A percentile compares a stretch with the other conserved stretches of the same genome.
Conservation (phyloP, 1,140 invertebrate genomes). For the Akabosia matsudoensis region DNA sequence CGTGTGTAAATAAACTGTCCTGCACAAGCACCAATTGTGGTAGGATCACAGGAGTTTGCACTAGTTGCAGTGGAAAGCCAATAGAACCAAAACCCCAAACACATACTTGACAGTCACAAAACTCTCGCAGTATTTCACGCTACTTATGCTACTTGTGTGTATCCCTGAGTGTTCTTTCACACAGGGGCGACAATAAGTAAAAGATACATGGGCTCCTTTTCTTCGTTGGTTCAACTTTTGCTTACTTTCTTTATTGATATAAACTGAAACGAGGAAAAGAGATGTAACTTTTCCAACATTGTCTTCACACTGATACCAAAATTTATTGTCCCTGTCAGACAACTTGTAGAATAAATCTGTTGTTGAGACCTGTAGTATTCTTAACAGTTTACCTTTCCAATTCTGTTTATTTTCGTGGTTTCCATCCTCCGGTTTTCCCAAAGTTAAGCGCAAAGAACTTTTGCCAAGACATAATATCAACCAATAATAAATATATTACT, state of each 20-base stretch:
- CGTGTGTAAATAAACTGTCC: neutral
- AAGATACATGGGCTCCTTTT: too few relatives aligned
- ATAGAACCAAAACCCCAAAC: neutral
- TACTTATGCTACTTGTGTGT: neutral
- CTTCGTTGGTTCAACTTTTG: too few relatives aligned
- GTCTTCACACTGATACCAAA: neutral
- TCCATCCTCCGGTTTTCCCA: too few relatives aligned
- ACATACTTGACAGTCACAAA: neutral
- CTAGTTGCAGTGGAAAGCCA: too few relatives aligned
- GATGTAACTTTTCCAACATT: neutral
- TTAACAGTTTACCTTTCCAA: neutral
- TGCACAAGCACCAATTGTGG: too few relatives aligned
- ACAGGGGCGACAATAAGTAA: neutral
- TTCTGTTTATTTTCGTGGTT: too few relatives aligned
- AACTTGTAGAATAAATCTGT: slow-evolving; percentile 24
- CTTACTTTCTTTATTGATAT: neutral
- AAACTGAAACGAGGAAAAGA: neutral
- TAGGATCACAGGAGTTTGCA: too few relatives aligned
- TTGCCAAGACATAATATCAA: too few relatives aligned
- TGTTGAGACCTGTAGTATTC: neutral
- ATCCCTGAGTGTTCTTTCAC: neutral
- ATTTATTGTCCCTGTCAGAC: slow-evolving; percentile 15
- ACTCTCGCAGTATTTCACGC: neutral
- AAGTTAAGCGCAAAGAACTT: too few relatives aligned
- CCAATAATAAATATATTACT: too few relatives aligned